Evolutionary conservation across 2,113 vertebrate genomes (phyloP).

Genomic region (Paramisgurnus dabryanus): DNA sequence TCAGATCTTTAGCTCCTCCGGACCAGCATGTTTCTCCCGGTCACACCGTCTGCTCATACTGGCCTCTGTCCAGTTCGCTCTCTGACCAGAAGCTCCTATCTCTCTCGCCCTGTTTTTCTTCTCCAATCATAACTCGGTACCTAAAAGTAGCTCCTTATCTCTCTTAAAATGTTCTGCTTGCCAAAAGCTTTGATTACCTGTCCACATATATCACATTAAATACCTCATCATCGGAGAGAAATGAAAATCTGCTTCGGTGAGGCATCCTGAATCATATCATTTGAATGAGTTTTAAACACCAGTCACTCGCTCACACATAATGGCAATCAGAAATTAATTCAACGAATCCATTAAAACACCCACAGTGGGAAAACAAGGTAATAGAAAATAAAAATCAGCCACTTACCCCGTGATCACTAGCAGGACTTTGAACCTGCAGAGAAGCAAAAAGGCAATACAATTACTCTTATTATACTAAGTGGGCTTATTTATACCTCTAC

Average conservation of each 20-base stretch:
- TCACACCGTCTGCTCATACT: slow-evolving; percentile 46
- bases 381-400: slow-evolving; percentile 19
- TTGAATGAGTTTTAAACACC: background rate
- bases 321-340: slow-evolving; percentile 20
- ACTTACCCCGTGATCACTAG: slow-evolving; percentile 54
- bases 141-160: slow-evolving; percentile 7
- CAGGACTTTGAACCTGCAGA: slow-evolving; percentile 55
- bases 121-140: background rate
- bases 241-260: background rate
- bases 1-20: slow-evolving; percentile 38
- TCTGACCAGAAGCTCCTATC: slow-evolving; percentile 19
- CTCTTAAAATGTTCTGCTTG: background rate
- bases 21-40: slow-evolving; percentile 35
- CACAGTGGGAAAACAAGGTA: slow-evolving; percentile 28
- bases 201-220: slow-evolving; percentile 31
- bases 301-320: background rate
- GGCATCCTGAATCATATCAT: slow-evolving; percentile 24
- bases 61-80: slow-evolving; percentile 43
- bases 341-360: background rate
- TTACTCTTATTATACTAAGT: background rate
- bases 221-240: background rate
- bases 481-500: background rate
- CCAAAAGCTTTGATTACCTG: slow-evolving; percentile 15
- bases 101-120: background rate
- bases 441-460: slow-evolving; percentile 33